Percentiles rank a stretch among this genome's conserved stretches.
Conservation (phyloP, 2,888 invertebrate genomes). For the Epinotia demarniana region DNA sequence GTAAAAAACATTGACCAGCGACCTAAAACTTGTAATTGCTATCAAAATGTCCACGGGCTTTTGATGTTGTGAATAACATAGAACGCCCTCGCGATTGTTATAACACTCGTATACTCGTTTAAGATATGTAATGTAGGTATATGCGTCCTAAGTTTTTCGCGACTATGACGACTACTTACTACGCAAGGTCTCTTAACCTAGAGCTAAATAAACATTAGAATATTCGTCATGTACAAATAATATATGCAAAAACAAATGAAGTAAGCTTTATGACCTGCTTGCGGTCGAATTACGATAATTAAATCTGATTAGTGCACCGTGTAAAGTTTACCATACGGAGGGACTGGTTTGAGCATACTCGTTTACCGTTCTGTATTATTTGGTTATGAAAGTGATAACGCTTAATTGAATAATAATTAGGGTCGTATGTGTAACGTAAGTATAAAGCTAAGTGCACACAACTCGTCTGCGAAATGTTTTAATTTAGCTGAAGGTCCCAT, state of each 20-base stretch:
- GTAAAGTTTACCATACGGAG: constrained; percentile 16
- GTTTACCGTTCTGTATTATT: constrained; percentile 45
- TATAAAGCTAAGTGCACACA: constrained; percentile 24
- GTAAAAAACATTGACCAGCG: not conserved
- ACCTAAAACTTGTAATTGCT: not conserved
- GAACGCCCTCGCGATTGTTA: not conserved
- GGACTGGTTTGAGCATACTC: constrained; percentile 36
- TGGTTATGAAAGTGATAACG: constrained; percentile 57
- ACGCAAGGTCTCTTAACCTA: not conserved
- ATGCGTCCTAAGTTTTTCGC: too few relatives aligned
- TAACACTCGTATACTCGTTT: too few relatives aligned
- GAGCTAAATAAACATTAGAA: not conserved
- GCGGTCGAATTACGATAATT: constrained; percentile 47
- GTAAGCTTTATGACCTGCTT: constrained; percentile 47
- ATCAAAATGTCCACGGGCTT: too few relatives aligned
- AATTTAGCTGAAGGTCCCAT: too few relatives aligned
- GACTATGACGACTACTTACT: not conserved
- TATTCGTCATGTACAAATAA: constrained; percentile 11
- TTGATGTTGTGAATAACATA: not conserved
- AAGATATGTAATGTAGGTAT: too few relatives aligned
- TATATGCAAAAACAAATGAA: constrained; percentile 52
- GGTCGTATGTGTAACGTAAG: constrained; percentile 29
- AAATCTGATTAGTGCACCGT: constrained; percentile 38
- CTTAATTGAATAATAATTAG: constrained; percentile 47
- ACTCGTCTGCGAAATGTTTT: not conserved